Evolutionary conservation across 2,888 invertebrate genomes (phyloP).

Genomic region (Amblyjoppa proteus): DNA sequence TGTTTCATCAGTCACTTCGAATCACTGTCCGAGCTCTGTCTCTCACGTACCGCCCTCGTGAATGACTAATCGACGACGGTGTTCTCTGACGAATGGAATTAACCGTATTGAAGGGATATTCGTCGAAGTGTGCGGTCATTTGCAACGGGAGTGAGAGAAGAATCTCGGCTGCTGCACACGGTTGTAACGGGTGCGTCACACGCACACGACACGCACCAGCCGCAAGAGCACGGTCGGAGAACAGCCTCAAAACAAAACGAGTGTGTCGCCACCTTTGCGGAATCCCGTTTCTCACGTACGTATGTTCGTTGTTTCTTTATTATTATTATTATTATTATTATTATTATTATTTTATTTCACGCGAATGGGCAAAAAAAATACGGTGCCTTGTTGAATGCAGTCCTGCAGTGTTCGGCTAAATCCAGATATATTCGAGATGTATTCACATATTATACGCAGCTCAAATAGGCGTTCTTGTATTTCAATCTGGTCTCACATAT

Average conservation of each 20-base stretch:
- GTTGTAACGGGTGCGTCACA: neutral
- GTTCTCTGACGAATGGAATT: neutral
- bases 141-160: neutral
- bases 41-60: neutral
- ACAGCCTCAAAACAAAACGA: constrained; percentile 54
- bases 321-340: neutral
- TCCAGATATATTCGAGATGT: too few relatives aligned
- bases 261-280: constrained; percentile 29
- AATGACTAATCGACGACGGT: neutral
- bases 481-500: too few relatives aligned
- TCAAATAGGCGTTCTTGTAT: too few relatives aligned
- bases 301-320: neutral
- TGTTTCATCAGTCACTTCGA: neutral
- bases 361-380: neutral
- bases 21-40: constrained; percentile 10
- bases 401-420: too few relatives aligned
- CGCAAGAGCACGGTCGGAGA: neutral
- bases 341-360: neutral
- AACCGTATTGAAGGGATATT: constrained; percentile 3
- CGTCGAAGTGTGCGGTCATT: constrained; percentile 9
- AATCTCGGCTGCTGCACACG: neutral
- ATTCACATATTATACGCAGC: too few relatives aligned
- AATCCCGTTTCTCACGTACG: neutral
- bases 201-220: neutral
- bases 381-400: neutral